Base-by-base conservation (phyloP, 2,888 invertebrate genomes). In the Lottia gigantea region DNA sequence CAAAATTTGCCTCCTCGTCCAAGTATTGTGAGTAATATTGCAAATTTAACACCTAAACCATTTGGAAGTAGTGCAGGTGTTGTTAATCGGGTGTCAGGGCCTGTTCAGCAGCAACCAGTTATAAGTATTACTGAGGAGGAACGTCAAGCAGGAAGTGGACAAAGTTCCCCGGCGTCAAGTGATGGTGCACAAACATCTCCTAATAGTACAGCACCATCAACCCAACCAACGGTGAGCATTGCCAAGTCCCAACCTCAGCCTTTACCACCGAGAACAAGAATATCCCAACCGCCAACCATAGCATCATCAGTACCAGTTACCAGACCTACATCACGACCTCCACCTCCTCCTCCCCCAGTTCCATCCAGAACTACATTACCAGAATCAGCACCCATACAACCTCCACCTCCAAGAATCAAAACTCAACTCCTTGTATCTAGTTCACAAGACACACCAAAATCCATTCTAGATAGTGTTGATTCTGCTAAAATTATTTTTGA, bases 151-250 rank as follows among this genome's bases (percentile, higher is more conserved):
- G 86, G 85, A n/a, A 86, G 85, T 79, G 85, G 85, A 3, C 85
- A 86, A 73, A 86, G 85, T 71, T 85, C 86, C 7, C 85, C 86
- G 19, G 84, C 85, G 0, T 84, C 84, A 12, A 84, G 84, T 73
- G 85, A 85, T 63, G 77, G 80, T 66, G 76, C 81, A 55, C 77
- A 76, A 62, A 70, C 25, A 62, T 63, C 61, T 0, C 68, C 64
- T 8, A 62, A 62, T 47, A 25, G 55, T 14, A 66, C 47, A 55
- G 23, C 55, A 23, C 6, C 7, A 40, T 12, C 55, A 55, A 55
- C 19, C 8, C 55, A 55, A 19, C 23, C 55, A 23, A 55, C 55
- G 11, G 40, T 40, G 2, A 40, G 40, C 40, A 40, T 40, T 40
- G 40, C 40, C 11, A 55, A 55, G 55, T 55, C 55, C 11, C 40